Base-by-base conservation (phyloP, 1,140 invertebrate genomes). In the Lordiphosa clarofinis region DNA sequence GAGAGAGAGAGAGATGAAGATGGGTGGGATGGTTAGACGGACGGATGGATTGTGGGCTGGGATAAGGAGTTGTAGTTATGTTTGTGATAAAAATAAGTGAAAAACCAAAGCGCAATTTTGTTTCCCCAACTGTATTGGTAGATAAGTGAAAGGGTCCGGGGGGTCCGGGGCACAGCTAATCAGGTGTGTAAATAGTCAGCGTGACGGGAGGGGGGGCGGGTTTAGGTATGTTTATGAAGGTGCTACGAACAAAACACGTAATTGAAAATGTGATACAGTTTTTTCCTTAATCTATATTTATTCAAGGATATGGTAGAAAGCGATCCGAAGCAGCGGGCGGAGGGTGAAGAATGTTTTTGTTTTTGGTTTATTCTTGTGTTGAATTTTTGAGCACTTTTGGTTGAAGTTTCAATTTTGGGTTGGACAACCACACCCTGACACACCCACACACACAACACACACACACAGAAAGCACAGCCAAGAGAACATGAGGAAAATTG, bases 191-290 rank as follows among this genome's bases (percentile, higher is more conserved):
- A 5, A 62, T 47, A 50, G 15, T 11, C 7, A 52, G 11, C 37
- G 35, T 21, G 21, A 21, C 21, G 21, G 33, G 33, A 13, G 13
- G 12, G 60, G 24, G 49, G 19, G 40, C 55, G 24, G 19, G 53
- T 15, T 10, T 66, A 62, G 53, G 72, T 73, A 76, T 75, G 69
- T 70, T 63, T 76, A 73, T 73, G 76, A 87, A 74, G 86, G 86
- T 88, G 86, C 86, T 88, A 88, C 71, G 75, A 86, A 88, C 86
- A 88, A 88, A 28, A 88, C 86, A 86, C 79, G 86, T 88, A 87
- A 88, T 82, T 84, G 82, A 76, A 86, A 87, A 88, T 88, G 86
- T 88, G 86, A 88, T 88, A 88, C 81, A 78, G 75, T 82, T 84
- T 84, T 82, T 81, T 81, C 78, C 72, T 81, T 82, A 82, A 72